Base-by-base conservation (phyloP, 1,140 invertebrate species). In the Zaprionus vittiger region DNA sequence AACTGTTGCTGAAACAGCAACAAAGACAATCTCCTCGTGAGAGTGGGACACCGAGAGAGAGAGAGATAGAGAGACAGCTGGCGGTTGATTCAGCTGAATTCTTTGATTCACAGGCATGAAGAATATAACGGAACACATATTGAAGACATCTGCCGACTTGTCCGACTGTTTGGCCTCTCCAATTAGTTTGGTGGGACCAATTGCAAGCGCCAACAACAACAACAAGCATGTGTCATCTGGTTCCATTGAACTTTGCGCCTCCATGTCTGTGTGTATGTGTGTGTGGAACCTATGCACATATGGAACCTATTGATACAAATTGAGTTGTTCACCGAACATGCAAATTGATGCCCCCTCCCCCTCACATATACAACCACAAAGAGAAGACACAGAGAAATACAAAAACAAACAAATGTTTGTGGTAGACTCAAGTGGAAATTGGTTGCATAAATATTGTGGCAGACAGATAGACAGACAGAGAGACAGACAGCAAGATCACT, bases 201-300 rank as follows among this genome's bases (percentile, higher is more conserved):
- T 75, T 75, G 73, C 54, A 62, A 61, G 26, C 41, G n/a, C 3
- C 41, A 9, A 47, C 41, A 17, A 44, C 41, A 14, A 34, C 63
- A 63, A 37, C 37, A 57, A 63, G 44, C 82, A 84, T 90, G 85
- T 81, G 85, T 85, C 85, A 85, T 63, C 79, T 26, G 59, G 81
- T 80, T 85, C 49, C 85, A 89, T 90, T 89, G 85, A 89, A 89
- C 85, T 90, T 77, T 69, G 76, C 76, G 56, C 44, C 64, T 61
- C 37, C 15, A 66, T 44, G 44, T 44, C 26, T 28, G 28, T 5
- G 15, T 61, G 38, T 34, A 0, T 54, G 17, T 26, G 20, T 37
- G 28, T 59, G 38, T 67, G 65, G 64, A 57, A 73, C 20, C 26
- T 11, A 66, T 41, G 55, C 7, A 31, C 12, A 56, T 12, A 26